A percentile compares a stretch with the other conserved stretches of the same genome.
These are phyloP conservation scores for Apodemus sylvaticus DNA, from an alignment of 2,113 vertebrate genomes.

Conservation along the genomic window DNA sequence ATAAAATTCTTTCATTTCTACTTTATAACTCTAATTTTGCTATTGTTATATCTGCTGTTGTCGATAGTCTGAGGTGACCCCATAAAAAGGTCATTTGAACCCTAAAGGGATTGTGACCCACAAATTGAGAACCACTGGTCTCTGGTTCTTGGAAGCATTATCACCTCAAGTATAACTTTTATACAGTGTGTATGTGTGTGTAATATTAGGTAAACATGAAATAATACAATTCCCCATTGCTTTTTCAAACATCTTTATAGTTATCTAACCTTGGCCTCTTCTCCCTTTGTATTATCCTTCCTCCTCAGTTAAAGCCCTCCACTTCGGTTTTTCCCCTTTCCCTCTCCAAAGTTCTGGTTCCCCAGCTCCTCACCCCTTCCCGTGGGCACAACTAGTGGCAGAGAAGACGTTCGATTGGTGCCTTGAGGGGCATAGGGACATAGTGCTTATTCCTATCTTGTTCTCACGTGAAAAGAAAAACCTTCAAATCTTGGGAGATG, in stretches of 20 bases:
- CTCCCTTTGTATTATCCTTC: not conserved
- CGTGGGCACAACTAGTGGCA: not conserved
- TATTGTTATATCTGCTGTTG: not conserved
- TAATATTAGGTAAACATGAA: not conserved
- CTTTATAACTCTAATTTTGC: not conserved
- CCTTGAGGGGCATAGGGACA: not conserved
- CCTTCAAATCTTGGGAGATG: conserved; percentile 31
- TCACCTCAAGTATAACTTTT: not conserved
- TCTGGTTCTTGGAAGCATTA: not conserved
- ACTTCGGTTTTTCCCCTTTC: not conserved
- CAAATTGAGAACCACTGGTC: not conserved
- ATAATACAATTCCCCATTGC: not conserved
- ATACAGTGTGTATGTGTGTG: not conserved
- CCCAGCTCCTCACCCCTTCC: not conserved
- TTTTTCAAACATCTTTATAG: not conserved
- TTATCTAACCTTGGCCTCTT: not conserved
- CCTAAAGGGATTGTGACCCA: not conserved
- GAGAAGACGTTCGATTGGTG: not conserved
- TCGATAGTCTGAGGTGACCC: not conserved
- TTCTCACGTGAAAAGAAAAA: not conserved
- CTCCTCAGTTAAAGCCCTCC: not conserved
- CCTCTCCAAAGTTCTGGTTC: not conserved
- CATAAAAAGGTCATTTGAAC: not conserved
- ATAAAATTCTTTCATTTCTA: not conserved
- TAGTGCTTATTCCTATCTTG: not conserved